Evolutionary conservation across 2,888 invertebrate genomes (phyloP).

Genomic region (Pseudococcus jackbeardsleyi): DNA sequence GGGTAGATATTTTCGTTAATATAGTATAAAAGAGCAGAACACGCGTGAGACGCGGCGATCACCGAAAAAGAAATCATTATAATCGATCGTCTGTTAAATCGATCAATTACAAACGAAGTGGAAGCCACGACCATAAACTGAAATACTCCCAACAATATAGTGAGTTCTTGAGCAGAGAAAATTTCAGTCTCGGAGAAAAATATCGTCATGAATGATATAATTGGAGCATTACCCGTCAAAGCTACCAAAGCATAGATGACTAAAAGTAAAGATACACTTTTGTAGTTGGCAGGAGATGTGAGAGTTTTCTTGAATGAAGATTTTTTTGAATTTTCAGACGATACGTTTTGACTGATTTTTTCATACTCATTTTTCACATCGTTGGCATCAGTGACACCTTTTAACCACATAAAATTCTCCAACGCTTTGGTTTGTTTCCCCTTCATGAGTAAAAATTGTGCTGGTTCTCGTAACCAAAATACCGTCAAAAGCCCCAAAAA

Average conservation of each 20-base stretch:
- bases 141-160: neutral
- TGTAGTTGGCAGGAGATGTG: constrained; percentile 29
- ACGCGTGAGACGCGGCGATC: neutral
- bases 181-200: constrained; percentile 7
- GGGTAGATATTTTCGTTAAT: neutral
- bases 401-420: constrained; percentile 25
- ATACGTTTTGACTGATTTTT: constrained; percentile 27
- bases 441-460: constrained; percentile 42
- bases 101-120: neutral
- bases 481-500: neutral
- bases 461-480: constrained; percentile 4
- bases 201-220: neutral
- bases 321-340: neutral
- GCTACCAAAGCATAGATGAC: neutral
- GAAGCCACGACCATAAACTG: neutral
- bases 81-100: constrained; percentile 4
- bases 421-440: neutral
- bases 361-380: constrained; percentile 2
- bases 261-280: neutral
- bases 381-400: constrained; percentile 8
- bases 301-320: neutral
- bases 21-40: constrained; percentile 25
- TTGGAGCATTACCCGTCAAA: neutral
- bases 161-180: neutral
- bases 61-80: neutral